phyloP scores from a whole-genome alignment of 1,140 invertebrate genomes.

The Thaumatotibia leucotreta region DNA sequence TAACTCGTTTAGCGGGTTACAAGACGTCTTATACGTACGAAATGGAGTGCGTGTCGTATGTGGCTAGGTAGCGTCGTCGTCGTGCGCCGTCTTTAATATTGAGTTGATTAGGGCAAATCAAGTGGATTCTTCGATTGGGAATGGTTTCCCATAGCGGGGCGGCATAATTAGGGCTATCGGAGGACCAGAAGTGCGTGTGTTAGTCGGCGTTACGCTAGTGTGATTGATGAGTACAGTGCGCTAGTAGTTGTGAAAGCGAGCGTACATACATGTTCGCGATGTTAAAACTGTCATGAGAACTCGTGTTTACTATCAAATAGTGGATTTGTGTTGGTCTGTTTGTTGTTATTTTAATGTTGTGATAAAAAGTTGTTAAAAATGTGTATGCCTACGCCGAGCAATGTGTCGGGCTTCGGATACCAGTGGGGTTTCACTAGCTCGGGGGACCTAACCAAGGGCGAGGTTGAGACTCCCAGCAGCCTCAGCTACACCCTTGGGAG shows the following conservation, averaged over 20 bases:
- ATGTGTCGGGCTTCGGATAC: constrained; percentile 73
- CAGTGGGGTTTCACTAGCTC: constrained; percentile 73
- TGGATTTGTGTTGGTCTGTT: constrained; percentile 61
- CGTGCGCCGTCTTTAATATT: constrained; percentile 65
- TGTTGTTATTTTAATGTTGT: constrained; percentile 47
- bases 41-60: constrained; percentile 59
- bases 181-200: constrained; percentile 19
- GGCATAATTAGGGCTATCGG: constrained; percentile 9
- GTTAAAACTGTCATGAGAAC: constrained; percentile 68
- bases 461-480: constrained; percentile 72
- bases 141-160: background rate
- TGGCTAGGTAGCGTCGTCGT: constrained; percentile 58
- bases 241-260: constrained; percentile 69
- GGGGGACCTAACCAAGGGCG: constrained; percentile 70
- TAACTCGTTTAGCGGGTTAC: constrained; percentile 19
- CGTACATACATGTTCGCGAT: constrained; percentile 63
- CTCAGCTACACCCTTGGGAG: constrained; percentile 73
- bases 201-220: constrained; percentile 32
- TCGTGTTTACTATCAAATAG: constrained; percentile 66
- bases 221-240: constrained; percentile 61
- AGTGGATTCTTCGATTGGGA: constrained; percentile 20
- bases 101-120: constrained; percentile 52
- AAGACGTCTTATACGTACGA: constrained; percentile 23
- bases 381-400: constrained; percentile 76
- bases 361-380: constrained; percentile 54